Conservation (phyloP, 2,797 vertebrate species). For the Xenentodon cancila region DNA sequence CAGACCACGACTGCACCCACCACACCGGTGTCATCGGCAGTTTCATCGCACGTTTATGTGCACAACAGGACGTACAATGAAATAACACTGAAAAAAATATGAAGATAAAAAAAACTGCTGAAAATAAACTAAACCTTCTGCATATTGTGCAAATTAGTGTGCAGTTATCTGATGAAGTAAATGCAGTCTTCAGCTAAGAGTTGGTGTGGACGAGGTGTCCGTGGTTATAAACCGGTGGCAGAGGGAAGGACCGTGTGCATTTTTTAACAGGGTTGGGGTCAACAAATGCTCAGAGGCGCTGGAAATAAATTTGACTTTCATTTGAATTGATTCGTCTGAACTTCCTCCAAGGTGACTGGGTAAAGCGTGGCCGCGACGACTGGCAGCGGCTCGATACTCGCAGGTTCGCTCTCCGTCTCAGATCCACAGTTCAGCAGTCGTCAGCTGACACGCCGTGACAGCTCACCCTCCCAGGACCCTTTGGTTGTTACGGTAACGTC, state of each 20-base stretch:
- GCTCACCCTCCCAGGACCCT: constrained; percentile 21
- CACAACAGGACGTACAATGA: too few species aligned
- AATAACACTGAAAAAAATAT: too few species aligned
- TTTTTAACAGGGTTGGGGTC: constrained; percentile 9
- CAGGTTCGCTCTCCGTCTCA: constrained; percentile 15
- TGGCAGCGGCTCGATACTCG: constrained; percentile 23
- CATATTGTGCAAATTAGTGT: too few species aligned
- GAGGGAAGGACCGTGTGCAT: background rate
- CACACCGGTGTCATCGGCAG: too few species aligned
- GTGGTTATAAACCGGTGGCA: too few species aligned
- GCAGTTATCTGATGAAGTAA: too few species aligned
- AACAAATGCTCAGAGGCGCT: constrained; percentile 15
- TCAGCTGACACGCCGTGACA: constrained; percentile 44
- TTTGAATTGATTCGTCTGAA: constrained; percentile 26
- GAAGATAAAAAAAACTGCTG: too few species aligned
- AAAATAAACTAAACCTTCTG: too few species aligned
- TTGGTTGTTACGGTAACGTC: constrained; percentile 11
- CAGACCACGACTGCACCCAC: too few species aligned
- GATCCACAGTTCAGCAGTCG: constrained; percentile 25
- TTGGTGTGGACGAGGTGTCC: too few species aligned
- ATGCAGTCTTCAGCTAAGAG: too few species aligned
- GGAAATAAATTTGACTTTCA: constrained; percentile 28
- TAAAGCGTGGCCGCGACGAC: background rate
- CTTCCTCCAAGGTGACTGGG: constrained; percentile 16
- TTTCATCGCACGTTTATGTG: too few species aligned